A percentile compares a stretch with the other conserved stretches of the same genome.
Evolutionary conservation across 2,113 vertebrate genomes (phyloP).

Genomic region (Clarias macrocephalus): DNA sequence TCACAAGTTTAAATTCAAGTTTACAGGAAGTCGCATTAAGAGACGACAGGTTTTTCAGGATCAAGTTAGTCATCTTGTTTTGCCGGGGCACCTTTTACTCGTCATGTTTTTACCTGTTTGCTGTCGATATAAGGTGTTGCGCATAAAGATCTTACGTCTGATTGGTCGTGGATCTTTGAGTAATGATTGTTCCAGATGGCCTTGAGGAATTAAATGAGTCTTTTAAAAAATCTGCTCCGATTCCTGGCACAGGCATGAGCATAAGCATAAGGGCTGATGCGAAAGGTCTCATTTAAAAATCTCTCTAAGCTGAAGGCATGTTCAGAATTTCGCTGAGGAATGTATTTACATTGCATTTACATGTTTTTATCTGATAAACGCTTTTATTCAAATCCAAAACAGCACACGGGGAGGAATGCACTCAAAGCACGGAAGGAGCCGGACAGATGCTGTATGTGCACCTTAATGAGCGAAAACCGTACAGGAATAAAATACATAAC

Average conservation of each 20-base stretch:
- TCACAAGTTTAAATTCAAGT: background rate
- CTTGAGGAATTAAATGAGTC: background rate
- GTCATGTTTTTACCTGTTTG: conserved; percentile 1
- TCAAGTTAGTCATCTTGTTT: background rate
- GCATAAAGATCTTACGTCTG: background rate
- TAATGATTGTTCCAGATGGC: background rate
- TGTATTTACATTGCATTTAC: conserved; percentile 2
- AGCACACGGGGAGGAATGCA: background rate
- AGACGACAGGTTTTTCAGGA: background rate
- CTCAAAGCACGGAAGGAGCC: background rate
- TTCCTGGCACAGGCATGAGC: background rate
- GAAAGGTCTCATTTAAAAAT: background rate
- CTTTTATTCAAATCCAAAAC: conserved; percentile 15
- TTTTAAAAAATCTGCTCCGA: background rate
- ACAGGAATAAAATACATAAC: background rate
- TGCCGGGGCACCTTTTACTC: background rate
- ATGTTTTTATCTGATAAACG: background rate
- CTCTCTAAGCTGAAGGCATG: background rate
- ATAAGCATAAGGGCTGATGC: background rate
- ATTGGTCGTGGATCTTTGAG: background rate
- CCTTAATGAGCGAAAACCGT: background rate
- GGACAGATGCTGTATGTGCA: background rate
- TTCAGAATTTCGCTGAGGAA: background rate
- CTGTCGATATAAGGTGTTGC: background rate
- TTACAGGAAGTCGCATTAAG: background rate